These are phyloP conservation scores for Cynaeus angustus DNA, from an alignment of 2,888 invertebrate species.

Conservation along the genomic window DNA sequence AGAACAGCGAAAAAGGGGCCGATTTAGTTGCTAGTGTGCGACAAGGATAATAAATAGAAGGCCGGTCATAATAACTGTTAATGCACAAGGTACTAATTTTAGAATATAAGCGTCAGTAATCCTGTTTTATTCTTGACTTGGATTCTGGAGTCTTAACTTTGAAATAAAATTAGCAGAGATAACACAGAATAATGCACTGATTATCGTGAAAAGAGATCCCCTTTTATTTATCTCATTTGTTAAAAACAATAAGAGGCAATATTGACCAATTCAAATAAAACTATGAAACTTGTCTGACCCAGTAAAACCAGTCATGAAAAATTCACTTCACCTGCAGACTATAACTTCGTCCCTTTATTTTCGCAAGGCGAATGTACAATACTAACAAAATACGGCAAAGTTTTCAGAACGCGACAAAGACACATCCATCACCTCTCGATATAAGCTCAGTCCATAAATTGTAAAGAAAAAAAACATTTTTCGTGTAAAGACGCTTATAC, in stretches of 20 bases:
- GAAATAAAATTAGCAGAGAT: too few relatives aligned
- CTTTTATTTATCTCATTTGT: background rate
- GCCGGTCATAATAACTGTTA: too few relatives aligned
- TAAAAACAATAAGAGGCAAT: background rate
- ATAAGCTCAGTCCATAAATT: background rate
- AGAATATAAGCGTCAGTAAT: too few relatives aligned
- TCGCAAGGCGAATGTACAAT: background rate
- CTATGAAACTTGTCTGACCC: background rate
- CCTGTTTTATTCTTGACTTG: too few relatives aligned
- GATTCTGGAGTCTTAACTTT: too few relatives aligned
- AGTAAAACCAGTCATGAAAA: background rate
- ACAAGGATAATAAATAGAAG: too few relatives aligned
- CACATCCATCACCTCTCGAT: background rate
- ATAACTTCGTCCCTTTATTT: background rate
- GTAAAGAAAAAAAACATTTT: background rate
- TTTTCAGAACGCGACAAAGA: background rate
- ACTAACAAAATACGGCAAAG: background rate
- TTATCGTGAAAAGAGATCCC: too few relatives aligned
- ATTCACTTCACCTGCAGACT: constrained; percentile 1
- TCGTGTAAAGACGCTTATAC: background rate
- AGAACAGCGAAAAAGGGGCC: too few relatives aligned
- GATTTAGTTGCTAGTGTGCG: too few relatives aligned
- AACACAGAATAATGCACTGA: too few relatives aligned
- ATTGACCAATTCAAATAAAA: background rate
- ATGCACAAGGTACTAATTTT: too few relatives aligned